Percentiles rank a stretch among this genome's conserved stretches.
These are phyloP conservation scores for Daphoenositta chrysoptera DNA, from an alignment of 2,113 vertebrate species.

Conservation along the genomic window DNA sequence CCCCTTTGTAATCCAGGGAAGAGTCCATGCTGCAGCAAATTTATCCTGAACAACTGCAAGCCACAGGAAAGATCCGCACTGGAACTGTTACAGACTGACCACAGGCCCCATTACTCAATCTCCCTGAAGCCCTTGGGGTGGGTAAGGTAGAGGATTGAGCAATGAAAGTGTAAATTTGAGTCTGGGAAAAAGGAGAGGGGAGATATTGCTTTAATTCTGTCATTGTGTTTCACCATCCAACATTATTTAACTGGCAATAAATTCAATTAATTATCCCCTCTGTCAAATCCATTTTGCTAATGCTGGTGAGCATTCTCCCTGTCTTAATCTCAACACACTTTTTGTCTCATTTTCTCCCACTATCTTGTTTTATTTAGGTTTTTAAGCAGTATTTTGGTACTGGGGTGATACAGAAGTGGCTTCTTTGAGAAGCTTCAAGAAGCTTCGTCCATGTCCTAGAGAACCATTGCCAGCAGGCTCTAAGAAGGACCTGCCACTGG, in stretches of 20 bases:
- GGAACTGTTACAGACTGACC: background rate
- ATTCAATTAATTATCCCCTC: background rate
- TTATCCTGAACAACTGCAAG: background rate
- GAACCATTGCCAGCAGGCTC: background rate
- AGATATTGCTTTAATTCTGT: background rate
- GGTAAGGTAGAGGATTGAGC: accelerated
- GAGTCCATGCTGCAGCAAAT: background rate
- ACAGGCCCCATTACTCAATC: background rate
- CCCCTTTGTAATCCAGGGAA: background rate
- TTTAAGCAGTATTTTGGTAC: background rate
- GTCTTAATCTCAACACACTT: background rate
- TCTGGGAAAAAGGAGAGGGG: background rate
- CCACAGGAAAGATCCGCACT: background rate
- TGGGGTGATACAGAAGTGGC: background rate
- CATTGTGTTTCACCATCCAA: background rate
- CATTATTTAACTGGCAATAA: background rate
- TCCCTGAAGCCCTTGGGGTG: background rate
- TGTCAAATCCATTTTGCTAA: background rate
- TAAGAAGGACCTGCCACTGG: background rate
- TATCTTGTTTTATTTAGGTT: background rate
- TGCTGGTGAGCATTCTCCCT: background rate
- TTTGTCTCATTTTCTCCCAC: background rate
- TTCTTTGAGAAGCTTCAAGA: background rate
- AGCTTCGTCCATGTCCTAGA: background rate
- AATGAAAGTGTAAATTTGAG: background rate